A percentile compares a stretch with the other conserved stretches of the same genome.
Evolutionary conservation across 2,113 vertebrate species (phyloP).

Genomic region (Rhipidura dahli): DNA sequence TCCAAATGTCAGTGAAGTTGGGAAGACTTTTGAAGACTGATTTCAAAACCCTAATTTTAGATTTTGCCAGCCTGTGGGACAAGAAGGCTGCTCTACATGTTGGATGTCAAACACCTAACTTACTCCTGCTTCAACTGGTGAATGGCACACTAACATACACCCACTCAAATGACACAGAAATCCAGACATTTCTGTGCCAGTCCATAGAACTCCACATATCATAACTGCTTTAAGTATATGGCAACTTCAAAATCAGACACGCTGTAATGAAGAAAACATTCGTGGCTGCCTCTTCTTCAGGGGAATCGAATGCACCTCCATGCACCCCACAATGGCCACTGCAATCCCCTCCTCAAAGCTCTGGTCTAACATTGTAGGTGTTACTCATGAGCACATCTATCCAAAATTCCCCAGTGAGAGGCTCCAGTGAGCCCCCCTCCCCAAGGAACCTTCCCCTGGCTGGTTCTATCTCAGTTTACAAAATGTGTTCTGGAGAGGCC

Average conservation of each 20-base stretch:
- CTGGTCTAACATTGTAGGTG: too few species aligned
- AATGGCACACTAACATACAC: not conserved
- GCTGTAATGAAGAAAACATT: rapidly evolving
- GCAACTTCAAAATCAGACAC: not conserved
- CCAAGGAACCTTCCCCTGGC: too few species aligned
- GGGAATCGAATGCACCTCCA: too few species aligned
- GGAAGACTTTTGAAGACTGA: not conserved
- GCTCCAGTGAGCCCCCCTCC: too few species aligned
- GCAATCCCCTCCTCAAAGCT: too few species aligned
- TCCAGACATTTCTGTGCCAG: rapidly evolving
- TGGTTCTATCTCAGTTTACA: too few species aligned
- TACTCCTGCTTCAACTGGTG: not conserved
- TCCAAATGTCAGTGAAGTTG: not conserved
- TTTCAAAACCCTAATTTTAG: not conserved
- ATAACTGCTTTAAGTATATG: not conserved
- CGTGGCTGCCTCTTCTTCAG: not conserved
- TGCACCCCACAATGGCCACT: too few species aligned
- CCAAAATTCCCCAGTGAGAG: too few species aligned
- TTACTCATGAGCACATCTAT: too few species aligned
- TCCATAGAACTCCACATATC: not conserved
- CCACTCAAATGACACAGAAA: not conserved
- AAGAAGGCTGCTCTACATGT: not conserved
- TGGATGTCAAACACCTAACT: not conserved
- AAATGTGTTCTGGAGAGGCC: too few species aligned
- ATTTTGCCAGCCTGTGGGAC: not conserved